Evolutionary conservation across 2,888 invertebrate species (phyloP), one percentile per base, ranked within the genome.

Genomic region (Helicoverpa assulta): DNA sequence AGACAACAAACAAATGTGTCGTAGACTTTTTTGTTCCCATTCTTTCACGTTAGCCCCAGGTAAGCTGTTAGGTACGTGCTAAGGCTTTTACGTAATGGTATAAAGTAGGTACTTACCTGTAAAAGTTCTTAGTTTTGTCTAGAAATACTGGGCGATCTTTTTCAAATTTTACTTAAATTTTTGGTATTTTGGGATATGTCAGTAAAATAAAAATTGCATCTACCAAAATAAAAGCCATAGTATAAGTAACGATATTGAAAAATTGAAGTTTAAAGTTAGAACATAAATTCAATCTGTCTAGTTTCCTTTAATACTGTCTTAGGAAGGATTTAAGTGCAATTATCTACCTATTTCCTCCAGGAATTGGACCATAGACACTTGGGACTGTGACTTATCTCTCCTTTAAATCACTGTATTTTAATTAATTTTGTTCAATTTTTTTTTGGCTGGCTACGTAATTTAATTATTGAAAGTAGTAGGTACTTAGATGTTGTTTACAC

Each of bases 281-380:
- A 53, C 14, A 64, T 43, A 55, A 67, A 62, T 70, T 58, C 53
- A 47, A 56, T 52, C 50, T n/a, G 37, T 16, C 16, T 29, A 70
- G 5, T 54, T 43, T 61, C 21, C 37, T 65, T n/a, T 1, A 19
- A 37, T 53, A 33, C 47, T n/a, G 14, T 19, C 53, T 16, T 67
- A 72, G 10, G 50, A 50, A 55, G 47, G 72, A 67, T 71, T 67
- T 52, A 62, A 63, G 59, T 67, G 21, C 47, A 62, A 71, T 66
- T 37, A 43, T 16, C 43, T 16, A 43, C 43, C 43, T 43, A 67
- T 63, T 63, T 59, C 21, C 62, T 64, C 53, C 12, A 43, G 43
- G 52, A 59, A 60, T 60, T 47, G 47, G 29, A 50, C 21, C 52
- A 76, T 47, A 33, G 12, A 16, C 55, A 18, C n/a, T 68, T 60